These are phyloP conservation scores for Telmatherina bonti DNA, from an alignment of 2,797 vertebrate genomes.

Conservation along the genomic window DNA sequence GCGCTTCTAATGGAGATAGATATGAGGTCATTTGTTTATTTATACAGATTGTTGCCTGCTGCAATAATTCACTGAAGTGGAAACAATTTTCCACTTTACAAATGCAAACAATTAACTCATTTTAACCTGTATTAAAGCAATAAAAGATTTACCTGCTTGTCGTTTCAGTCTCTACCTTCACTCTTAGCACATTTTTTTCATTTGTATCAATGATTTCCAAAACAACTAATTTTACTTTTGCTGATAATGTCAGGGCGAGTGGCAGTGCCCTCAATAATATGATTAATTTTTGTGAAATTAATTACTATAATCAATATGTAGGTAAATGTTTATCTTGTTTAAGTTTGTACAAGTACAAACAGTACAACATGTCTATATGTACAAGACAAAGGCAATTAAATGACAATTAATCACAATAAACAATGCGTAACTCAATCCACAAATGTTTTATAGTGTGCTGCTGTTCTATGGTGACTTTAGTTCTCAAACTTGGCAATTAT, in stretches of 20 bases:
- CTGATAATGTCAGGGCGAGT: background rate
- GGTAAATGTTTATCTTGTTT: too few species aligned
- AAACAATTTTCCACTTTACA: background rate
- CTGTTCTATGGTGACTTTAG: background rate
- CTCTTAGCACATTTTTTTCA: background rate
- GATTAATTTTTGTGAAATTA: too few species aligned
- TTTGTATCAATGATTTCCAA: background rate
- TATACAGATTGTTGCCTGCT: background rate
- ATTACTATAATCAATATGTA: too few species aligned
- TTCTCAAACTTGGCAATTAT: background rate
- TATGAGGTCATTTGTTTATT: conserved; percentile 3
- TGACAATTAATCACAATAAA: background rate
- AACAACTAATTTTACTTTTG: background rate
- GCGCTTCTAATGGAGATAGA: conserved; percentile 19
- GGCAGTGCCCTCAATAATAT: too few species aligned
- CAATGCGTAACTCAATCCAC: background rate
- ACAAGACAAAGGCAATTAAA: background rate
- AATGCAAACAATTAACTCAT: background rate
- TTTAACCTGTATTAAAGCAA: conserved; percentile 14
- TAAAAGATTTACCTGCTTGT: background rate
- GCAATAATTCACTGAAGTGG: conserved; percentile 11
- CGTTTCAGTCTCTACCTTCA: background rate
- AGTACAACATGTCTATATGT: too few species aligned
- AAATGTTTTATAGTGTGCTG: background rate
- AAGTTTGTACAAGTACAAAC: too few species aligned